phyloP scores from a whole-genome alignment of 2,113 vertebrate genomes.

The Amphiprion ocellaris region DNA sequence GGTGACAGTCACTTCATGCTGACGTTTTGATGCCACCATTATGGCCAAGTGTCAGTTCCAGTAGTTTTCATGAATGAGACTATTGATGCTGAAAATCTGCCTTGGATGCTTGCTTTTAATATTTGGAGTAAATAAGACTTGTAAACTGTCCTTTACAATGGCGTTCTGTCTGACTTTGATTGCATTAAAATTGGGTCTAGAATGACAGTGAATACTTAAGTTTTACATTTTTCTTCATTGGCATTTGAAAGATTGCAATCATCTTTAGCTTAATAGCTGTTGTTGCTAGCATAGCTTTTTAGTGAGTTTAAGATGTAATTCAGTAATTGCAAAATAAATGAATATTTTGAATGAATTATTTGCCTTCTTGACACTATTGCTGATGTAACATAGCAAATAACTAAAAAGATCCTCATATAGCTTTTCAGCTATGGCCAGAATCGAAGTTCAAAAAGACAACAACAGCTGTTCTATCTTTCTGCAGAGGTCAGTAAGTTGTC shows the following conservation, averaged over 20 bases:
- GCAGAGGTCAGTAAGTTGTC: slow-evolving; percentile 5
- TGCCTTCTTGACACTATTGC: neutral
- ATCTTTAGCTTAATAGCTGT: neutral
- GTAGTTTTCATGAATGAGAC: neutral
- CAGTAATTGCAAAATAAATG: slow-evolving; percentile 13
- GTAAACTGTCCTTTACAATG: neutral
- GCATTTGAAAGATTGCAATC: neutral
- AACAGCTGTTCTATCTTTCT: neutral
- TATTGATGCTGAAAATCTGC: neutral
- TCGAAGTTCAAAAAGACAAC: neutral
- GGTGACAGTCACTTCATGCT: neutral
- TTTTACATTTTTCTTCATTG: neutral
- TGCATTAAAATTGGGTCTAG: neutral
- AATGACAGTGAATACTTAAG: neutral
- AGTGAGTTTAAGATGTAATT: slow-evolving; percentile 4
- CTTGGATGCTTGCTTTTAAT: neutral
- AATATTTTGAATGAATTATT: slow-evolving; percentile 16
- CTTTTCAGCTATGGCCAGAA: neutral
- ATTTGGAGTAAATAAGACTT: neutral
- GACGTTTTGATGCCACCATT: neutral
- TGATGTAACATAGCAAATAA: slow-evolving; percentile 9
- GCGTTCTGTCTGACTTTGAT: neutral
- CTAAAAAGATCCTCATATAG: neutral
- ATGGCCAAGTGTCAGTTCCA: neutral
- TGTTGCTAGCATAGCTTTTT: no score